phyloP scores from a whole-genome alignment of 2,888 invertebrate species.

The Corythucha ciliata region DNA sequence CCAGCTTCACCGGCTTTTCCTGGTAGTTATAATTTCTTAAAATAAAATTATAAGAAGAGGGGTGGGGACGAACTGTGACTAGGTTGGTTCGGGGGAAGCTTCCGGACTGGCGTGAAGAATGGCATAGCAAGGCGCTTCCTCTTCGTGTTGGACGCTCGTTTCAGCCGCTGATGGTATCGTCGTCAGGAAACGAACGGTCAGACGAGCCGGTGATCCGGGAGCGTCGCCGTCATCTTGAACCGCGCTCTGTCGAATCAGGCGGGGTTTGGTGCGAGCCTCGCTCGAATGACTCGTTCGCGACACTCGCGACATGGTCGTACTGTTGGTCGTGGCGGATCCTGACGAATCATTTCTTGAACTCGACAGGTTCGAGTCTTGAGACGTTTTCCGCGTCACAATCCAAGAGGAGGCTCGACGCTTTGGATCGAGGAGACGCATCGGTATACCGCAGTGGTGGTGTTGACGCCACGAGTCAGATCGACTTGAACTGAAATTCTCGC shows the following conservation, averaged over 20 bases:
- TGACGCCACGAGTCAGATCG: conserved; percentile 81
- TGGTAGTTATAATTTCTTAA: too few species aligned
- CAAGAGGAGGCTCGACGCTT: conserved; percentile 76
- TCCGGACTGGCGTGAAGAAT: conserved; percentile 36
- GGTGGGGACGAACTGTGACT: conserved; percentile 23
- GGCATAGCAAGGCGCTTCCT: conserved; percentile 41
- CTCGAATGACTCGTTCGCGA: conserved; percentile 72
- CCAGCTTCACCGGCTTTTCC: too few species aligned
- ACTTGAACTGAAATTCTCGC: conserved; percentile 82
- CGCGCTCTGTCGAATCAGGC: conserved; percentile 70
- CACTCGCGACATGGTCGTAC: conserved; percentile 81
- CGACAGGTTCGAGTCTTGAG: conserved; percentile 83
- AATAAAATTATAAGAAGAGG: too few species aligned
- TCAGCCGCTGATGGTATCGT: conserved; percentile 67
- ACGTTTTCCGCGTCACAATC: conserved; percentile 83
- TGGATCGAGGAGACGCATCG: conserved; percentile 60
- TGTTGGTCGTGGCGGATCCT: conserved; percentile 78
- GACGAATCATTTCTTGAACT: conserved; percentile 86
- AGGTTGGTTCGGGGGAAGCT: conserved; percentile 29
- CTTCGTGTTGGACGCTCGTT: conserved; percentile 59
- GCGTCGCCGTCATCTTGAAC: conserved; percentile 59
- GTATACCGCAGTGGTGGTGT: conserved; percentile 65
- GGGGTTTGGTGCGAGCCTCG: conserved; percentile 53
- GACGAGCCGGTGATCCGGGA: conserved; percentile 48
- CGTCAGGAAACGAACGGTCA: conserved; percentile 53